These are phyloP conservation scores for Bombus picipes DNA, from an alignment of 1,140 invertebrate species.

Conservation along the genomic window DNA sequence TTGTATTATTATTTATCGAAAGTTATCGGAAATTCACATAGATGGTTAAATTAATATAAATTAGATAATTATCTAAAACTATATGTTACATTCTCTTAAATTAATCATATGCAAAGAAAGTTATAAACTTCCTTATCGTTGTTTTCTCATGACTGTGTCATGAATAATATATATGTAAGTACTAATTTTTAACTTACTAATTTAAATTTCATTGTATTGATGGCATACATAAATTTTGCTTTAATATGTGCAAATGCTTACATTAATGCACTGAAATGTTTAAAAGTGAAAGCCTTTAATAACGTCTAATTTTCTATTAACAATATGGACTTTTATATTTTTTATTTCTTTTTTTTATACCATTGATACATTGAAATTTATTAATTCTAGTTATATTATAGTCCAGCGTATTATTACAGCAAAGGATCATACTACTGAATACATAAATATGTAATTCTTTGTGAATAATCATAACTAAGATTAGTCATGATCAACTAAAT, in stretches of 20 bases:
- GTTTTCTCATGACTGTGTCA: slow-evolving; percentile 14
- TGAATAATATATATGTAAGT: slow-evolving; percentile 32
- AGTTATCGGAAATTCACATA: neutral
- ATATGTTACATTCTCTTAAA: slow-evolving; percentile 25
- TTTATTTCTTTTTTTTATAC: slow-evolving; percentile 65
- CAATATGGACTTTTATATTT: neutral
- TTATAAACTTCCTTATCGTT: slow-evolving; percentile 19
- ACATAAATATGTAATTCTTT: neutral
- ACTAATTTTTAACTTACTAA: slow-evolving; percentile 38
- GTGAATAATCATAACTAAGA: neutral
- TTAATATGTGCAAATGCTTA: slow-evolving; percentile 6
- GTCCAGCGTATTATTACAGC: slow-evolving; percentile 70
- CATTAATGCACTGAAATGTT: neutral
- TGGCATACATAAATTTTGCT: slow-evolving; percentile 59
- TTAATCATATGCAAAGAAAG: slow-evolving; percentile 9
- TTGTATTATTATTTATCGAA: slow-evolving; percentile 24
- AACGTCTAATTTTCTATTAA: slow-evolving; percentile 21
- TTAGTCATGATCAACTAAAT: neutral
- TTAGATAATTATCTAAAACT: neutral
- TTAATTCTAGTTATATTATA: slow-evolving; percentile 64
- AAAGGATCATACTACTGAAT: slow-evolving; percentile 49
- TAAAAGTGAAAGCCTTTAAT: neutral
- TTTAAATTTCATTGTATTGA: slow-evolving; percentile 68
- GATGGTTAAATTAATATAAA: slow-evolving; percentile 5
- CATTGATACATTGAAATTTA: slow-evolving; percentile 72